Conservation (phyloP, 1,140 invertebrate species). For the Holotrichia oblita region DNA sequence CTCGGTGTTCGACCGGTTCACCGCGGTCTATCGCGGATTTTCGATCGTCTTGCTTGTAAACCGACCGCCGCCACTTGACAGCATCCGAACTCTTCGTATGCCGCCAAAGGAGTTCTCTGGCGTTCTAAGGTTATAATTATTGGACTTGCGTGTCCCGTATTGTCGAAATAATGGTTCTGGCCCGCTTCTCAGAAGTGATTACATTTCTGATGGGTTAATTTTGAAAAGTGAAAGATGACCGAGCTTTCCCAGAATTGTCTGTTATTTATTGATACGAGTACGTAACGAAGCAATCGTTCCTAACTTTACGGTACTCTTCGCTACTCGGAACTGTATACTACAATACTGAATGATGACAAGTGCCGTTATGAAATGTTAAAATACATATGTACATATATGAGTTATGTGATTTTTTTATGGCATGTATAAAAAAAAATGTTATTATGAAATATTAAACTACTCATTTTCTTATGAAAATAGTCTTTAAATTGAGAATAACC, state of each 20-base stretch:
- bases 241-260: conserved; percentile 2
- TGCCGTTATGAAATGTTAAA: no score
- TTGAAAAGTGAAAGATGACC: not conserved
- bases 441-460: no score
- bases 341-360: no score
- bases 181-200: not conserved
- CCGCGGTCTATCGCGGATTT: not conserved
- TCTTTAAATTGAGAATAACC: no score
- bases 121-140: conserved; percentile 10
- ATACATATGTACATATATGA: no score
- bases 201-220: not conserved
- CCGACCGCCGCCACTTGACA: not conserved
- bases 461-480: no score
- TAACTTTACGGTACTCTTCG: no score
- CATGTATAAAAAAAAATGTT: no score
- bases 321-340: no score
- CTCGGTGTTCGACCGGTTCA: not conserved
- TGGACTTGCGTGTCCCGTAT: not conserved
- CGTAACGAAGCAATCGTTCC: no score
- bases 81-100: not conserved
- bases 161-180: not conserved
- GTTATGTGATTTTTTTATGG: no score
- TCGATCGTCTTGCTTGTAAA: not conserved
- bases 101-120: not conserved
- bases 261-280: not conserved